Conservation (phyloP, 2,888 invertebrate genomes). For the Microctonus aethiopoides region DNA sequence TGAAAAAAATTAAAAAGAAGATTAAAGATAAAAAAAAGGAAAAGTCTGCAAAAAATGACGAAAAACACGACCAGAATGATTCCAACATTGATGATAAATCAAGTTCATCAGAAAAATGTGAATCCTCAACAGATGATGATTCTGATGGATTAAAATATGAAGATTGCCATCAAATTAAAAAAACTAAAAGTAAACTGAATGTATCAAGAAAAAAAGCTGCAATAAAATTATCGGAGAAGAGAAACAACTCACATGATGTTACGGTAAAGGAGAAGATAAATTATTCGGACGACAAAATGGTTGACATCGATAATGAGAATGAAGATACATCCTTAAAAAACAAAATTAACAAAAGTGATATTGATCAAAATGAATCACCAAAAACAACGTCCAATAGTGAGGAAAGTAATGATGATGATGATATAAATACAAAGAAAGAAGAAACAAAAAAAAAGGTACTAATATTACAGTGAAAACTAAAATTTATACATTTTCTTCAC, state of each 20-base stretch:
- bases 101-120: no score
- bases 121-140: no score
- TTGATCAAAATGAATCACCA: conserved; percentile 17
- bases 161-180: not conserved
- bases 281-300: not conserved
- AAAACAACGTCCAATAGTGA: not conserved
- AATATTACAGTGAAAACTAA: no score
- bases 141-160: not conserved
- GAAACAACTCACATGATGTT: no score
- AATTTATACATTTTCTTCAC: no score
- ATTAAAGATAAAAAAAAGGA: no score
- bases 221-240: no score
- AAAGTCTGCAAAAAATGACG: no score
- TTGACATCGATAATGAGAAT: not conserved
- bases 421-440: conserved; percentile 32
- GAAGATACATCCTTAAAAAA: not conserved
- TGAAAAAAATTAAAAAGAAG: no score
- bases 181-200: not conserved
- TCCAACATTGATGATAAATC: no score
- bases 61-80: no score
- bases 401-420: not conserved
- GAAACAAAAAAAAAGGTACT: conserved; percentile 13
- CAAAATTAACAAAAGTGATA: conserved; percentile 35
- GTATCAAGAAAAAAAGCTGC: not conserved
- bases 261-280: no score